Conservation (phyloP, 2,113 vertebrate species). For the Motacilla tschutschensis region DNA sequence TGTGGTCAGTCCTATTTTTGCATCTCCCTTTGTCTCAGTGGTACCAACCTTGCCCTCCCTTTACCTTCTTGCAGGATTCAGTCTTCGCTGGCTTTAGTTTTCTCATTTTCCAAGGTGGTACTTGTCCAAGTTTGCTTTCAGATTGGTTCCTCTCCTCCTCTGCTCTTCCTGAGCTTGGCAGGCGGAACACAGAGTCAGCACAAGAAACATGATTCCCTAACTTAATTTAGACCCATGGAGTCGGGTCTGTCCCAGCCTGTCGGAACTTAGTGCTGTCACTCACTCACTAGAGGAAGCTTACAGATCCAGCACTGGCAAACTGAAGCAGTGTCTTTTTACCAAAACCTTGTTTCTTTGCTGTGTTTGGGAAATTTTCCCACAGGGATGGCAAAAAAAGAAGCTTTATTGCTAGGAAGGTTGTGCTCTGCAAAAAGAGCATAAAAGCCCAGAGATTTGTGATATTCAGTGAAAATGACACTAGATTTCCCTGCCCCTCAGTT, state of each 20-base stretch:
- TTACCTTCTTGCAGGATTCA: background rate
- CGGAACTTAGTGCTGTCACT: background rate
- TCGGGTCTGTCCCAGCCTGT: background rate
- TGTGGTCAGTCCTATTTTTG: background rate
- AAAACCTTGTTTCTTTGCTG: background rate
- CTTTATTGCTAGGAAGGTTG: background rate
- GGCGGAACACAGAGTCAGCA: background rate
- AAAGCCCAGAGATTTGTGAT: background rate
- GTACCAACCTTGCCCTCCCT: background rate
- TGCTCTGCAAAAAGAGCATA: background rate
- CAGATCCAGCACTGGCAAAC: background rate
- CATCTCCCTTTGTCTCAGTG: background rate
- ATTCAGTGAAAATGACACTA: background rate
- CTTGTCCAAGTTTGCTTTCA: background rate
- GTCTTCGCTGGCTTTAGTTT: background rate
- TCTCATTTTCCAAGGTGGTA: background rate
- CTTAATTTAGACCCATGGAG: background rate
- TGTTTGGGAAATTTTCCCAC: background rate
- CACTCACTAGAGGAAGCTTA: background rate
- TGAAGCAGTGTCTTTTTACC: background rate
- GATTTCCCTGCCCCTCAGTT: background rate
- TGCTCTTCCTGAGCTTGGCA: slow-evolving; percentile 4
- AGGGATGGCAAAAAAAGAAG: background rate
- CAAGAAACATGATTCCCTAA: slow-evolving; percentile 9
- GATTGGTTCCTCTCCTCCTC: background rate